Evolutionary conservation across 2,888 invertebrate genomes (phyloP).

Genomic region (Coleophora flavipennella): DNA sequence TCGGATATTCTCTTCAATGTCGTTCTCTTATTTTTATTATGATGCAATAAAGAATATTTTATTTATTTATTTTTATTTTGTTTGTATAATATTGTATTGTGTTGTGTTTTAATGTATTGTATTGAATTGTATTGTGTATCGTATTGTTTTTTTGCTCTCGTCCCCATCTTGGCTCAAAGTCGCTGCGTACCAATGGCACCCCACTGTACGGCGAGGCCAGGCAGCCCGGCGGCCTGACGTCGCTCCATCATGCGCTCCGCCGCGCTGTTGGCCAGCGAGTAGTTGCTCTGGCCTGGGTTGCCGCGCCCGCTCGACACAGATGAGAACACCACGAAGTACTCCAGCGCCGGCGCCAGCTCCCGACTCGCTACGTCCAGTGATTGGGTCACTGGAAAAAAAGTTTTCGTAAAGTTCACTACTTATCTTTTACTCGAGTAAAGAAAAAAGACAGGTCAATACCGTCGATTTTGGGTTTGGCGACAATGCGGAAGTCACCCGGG

Average conservation of each 20-base stretch:
- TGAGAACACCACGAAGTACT: constrained; percentile 97
- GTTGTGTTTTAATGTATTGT: too few relatives aligned
- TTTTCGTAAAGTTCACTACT: too few relatives aligned
- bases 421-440: too few relatives aligned
- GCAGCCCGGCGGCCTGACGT: constrained; percentile 86
- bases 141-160: too few relatives aligned
- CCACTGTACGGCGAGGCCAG: constrained; percentile 96
- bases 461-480: constrained; percentile 88
- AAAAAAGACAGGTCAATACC: constrained; percentile 35
- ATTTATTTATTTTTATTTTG: too few relatives aligned
- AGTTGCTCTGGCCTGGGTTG: constrained; percentile 96
- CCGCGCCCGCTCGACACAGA: constrained; percentile 97
- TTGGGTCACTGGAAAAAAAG: constrained; percentile 73
- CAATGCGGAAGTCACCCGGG: constrained; percentile 83
- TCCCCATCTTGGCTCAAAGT: too few relatives aligned
- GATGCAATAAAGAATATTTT: too few relatives aligned
- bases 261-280: constrained; percentile 96
- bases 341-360: constrained; percentile 82
- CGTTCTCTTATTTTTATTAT: too few relatives aligned
- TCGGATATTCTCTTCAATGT: too few relatives aligned
- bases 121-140: too few relatives aligned
- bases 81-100: too few relatives aligned
- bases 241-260: constrained; percentile 97
- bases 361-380: constrained; percentile 87
- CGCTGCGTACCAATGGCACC: constrained; percentile 95